Conservation (phyloP, 2,797 vertebrate genomes). For the Phoeniculus purpureus region DNA sequence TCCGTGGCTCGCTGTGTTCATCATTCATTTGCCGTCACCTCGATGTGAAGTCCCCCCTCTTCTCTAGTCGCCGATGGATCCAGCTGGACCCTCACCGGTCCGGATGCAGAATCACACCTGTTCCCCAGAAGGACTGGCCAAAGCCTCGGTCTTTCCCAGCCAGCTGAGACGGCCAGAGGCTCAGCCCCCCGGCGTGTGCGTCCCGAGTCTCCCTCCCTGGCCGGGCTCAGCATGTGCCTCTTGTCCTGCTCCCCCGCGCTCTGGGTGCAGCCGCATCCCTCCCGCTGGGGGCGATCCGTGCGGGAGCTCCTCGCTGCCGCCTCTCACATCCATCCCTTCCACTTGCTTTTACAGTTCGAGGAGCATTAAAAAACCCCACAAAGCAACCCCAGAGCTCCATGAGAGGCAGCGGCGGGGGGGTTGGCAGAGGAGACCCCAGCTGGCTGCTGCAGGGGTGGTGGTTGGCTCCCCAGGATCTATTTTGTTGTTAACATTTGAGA, state of each 20-base stretch:
- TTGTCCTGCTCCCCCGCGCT: not conserved
- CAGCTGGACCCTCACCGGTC: not conserved
- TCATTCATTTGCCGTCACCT: not conserved
- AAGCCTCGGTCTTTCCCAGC: not conserved
- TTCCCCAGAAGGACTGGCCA: not conserved
- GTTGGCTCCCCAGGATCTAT: slow-evolving; percentile 35
- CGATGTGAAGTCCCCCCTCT: not conserved
- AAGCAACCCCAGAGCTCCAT: not conserved
- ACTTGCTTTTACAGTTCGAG: not conserved
- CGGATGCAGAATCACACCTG: not conserved
- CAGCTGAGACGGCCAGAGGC: not conserved
- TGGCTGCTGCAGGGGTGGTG: not conserved
- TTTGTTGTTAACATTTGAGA: slow-evolving; percentile 57
- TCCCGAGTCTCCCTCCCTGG: not conserved
- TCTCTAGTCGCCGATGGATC: not conserved
- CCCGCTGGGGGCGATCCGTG: not conserved
- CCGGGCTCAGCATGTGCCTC: not conserved
- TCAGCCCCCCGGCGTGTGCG: fast-evolving
- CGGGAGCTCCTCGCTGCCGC: not conserved
- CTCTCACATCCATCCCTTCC: not conserved
- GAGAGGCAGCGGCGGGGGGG: not conserved
- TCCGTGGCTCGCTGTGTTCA: not conserved
- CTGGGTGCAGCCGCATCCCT: not conserved
- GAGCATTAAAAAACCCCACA: not conserved
- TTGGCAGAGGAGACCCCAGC: not conserved